Evolutionary conservation across 1,140 invertebrate species (phyloP).

Genomic region (Argopecten irradians): DNA sequence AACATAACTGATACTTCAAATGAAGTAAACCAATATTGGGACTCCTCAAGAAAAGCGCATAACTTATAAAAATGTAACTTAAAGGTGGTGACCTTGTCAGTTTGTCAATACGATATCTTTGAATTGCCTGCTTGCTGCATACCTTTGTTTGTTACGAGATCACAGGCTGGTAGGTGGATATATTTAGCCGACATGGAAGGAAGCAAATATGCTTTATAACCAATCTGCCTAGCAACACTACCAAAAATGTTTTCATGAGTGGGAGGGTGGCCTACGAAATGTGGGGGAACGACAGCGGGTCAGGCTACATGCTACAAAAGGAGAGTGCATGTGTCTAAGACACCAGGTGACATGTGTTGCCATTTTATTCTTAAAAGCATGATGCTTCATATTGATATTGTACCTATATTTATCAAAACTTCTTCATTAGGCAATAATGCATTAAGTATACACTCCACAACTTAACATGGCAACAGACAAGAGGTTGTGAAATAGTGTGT

Average conservation of each 20-base stretch:
- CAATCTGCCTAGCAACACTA: not conserved
- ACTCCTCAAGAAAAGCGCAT: not conserved
- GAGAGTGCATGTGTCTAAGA: too few species aligned
- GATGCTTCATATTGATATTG: too few species aligned
- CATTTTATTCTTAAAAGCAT: too few species aligned
- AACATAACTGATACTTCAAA: not conserved
- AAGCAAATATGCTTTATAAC: constrained; percentile 6
- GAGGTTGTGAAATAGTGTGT: too few species aligned
- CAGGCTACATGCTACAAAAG: too few species aligned
- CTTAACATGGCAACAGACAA: too few species aligned
- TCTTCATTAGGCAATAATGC: too few species aligned
- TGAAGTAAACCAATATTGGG: not conserved
- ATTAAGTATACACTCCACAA: too few species aligned
- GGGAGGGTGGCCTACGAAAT: not conserved
- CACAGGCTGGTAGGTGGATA: not conserved
- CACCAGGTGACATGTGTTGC: too few species aligned
- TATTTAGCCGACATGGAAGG: not conserved
- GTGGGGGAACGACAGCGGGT: too few species aligned
- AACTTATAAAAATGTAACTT: not conserved
- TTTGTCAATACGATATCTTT: not conserved
- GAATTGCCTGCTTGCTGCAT: constrained; percentile 7
- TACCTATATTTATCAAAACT: too few species aligned
- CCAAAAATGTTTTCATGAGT: not conserved
- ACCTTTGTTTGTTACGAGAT: not conserved
- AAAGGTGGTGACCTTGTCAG: not conserved